Evolutionary conservation across 2,888 invertebrate genomes (phyloP).

Genomic region (Acanthococcus lagerstroemiae): DNA sequence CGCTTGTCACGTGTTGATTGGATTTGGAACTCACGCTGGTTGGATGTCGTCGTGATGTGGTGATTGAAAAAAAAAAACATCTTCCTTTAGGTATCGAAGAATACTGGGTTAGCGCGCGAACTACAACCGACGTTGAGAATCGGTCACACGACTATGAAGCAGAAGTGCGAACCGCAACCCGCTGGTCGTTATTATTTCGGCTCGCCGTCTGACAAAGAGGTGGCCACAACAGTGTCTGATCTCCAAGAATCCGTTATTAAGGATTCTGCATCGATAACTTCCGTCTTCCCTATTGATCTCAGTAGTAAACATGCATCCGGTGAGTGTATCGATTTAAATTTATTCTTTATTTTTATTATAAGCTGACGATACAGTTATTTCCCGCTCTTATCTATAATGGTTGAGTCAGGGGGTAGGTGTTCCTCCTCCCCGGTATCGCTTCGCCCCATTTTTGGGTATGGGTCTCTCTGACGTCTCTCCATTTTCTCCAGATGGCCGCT

Average conservation of each 20-base stretch:
- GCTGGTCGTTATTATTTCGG: slow-evolving; percentile 18
- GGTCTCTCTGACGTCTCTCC: no score
- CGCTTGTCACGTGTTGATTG: background rate
- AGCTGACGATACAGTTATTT: no score
- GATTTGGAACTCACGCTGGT: background rate
- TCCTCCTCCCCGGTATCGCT: no score
- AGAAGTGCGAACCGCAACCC: slow-evolving; percentile 8
- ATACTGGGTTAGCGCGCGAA: slow-evolving; percentile 36
- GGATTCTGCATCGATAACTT: background rate
- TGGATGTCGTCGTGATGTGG: background rate
- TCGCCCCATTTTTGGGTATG: no score
- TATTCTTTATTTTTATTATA: background rate
- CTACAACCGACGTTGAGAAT: slow-evolving; percentile 21
- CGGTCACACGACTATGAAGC: background rate
- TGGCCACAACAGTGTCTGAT: background rate
- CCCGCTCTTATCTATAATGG: no score
- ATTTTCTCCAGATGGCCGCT: no score
- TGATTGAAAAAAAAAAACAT: background rate
- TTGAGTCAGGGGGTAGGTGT: no score
- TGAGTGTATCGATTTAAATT: no score
- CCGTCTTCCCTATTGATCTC: slow-evolving; percentile 23
- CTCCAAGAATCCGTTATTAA: background rate
- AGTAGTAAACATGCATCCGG: slow-evolving; percentile 11
- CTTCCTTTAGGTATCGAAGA: slow-evolving; percentile 35
- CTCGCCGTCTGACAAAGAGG: slow-evolving; percentile 9